phyloP scores from a whole-genome alignment of 1,140 invertebrate genomes.

The Drosophila serrata region DNA sequence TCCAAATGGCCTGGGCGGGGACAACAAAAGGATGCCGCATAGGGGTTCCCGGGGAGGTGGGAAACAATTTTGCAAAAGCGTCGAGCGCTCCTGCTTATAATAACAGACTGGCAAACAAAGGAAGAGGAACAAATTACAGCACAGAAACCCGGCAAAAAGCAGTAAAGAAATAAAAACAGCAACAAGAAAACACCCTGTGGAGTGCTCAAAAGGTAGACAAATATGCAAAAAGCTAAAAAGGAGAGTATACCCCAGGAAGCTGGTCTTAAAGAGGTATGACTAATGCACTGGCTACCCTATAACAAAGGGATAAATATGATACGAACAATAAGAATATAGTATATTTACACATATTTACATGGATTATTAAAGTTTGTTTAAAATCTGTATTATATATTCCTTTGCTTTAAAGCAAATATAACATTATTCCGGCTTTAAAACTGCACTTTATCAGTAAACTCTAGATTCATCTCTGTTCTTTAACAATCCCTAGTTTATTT shows the following conservation, averaged over 20 bases:
- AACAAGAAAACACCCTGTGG: constrained; percentile 45
- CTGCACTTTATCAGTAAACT: too few species aligned
- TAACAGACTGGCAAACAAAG: constrained; percentile 77
- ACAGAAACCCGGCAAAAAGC: constrained; percentile 56
- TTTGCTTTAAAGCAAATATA: neutral
- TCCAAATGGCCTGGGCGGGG: constrained; percentile 41
- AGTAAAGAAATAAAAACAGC: constrained; percentile 17
- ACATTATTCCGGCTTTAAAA: neutral
- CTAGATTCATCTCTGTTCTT: neutral
- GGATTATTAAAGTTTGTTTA: fast-evolving
- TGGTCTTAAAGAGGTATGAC: neutral
- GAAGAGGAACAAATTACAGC: constrained; percentile 77
- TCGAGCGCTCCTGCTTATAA: constrained; percentile 74
- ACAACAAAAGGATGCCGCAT: constrained; percentile 49
- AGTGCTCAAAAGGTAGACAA: constrained; percentile 69
- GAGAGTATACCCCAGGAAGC: constrained; percentile 27
- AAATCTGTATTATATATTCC: neutral
- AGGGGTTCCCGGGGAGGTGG: constrained; percentile 56
- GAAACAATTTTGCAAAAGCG: constrained; percentile 80
- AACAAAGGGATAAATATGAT: neutral
- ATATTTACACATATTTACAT: neutral
- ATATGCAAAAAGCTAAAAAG: constrained; percentile 51
- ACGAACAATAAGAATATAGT: neutral
- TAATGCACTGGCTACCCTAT: constrained; percentile 20
- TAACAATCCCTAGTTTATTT: constrained; percentile 19